phyloP scores from a whole-genome alignment of 2,797 vertebrate species.

The Labeo calbasu region DNA sequence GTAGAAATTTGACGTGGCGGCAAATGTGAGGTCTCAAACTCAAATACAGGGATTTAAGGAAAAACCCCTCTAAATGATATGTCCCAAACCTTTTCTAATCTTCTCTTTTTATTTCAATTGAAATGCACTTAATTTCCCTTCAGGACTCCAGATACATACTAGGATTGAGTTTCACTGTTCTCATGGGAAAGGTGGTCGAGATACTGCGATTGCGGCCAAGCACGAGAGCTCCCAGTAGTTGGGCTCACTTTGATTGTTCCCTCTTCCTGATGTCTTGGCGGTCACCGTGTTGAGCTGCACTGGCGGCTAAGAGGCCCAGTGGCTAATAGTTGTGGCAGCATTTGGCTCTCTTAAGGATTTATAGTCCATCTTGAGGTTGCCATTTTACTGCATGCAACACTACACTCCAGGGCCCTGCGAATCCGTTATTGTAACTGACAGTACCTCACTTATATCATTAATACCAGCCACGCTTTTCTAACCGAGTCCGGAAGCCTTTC shows the following conservation, averaged over 20 bases:
- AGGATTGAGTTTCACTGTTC: slow-evolving; percentile 55
- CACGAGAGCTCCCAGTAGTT: slow-evolving; percentile 57
- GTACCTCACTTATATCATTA: slow-evolving; percentile 60
- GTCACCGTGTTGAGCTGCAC: slow-evolving; percentile 55
- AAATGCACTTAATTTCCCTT: slow-evolving; percentile 52
- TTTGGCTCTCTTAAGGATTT: slow-evolving; percentile 45
- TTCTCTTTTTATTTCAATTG: slow-evolving; percentile 43
- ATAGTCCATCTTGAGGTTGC: slow-evolving; percentile 44
- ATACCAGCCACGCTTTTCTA: slow-evolving; percentile 52
- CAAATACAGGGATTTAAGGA: slow-evolving; percentile 20
- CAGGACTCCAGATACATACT: slow-evolving; percentile 22
- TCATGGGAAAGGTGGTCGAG: slow-evolving; percentile 53
- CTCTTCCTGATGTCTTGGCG: slow-evolving; percentile 46
- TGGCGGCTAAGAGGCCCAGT: slow-evolving; percentile 51
- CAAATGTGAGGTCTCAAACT: background rate
- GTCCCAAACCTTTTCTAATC: slow-evolving; percentile 24
- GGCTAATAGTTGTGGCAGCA: slow-evolving; percentile 46
- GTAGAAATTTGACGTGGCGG: background rate
- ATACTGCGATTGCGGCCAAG: slow-evolving; percentile 52
- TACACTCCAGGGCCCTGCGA: slow-evolving; percentile 11
- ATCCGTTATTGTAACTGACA: slow-evolving; percentile 64
- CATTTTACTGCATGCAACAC: slow-evolving; percentile 24
- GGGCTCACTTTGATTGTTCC: slow-evolving; percentile 59
- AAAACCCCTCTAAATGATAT: slow-evolving; percentile 8
- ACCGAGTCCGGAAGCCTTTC: slow-evolving; percentile 55